phyloP scores from a whole-genome alignment of 1,140 invertebrate species.

The Theocolax elegans region DNA sequence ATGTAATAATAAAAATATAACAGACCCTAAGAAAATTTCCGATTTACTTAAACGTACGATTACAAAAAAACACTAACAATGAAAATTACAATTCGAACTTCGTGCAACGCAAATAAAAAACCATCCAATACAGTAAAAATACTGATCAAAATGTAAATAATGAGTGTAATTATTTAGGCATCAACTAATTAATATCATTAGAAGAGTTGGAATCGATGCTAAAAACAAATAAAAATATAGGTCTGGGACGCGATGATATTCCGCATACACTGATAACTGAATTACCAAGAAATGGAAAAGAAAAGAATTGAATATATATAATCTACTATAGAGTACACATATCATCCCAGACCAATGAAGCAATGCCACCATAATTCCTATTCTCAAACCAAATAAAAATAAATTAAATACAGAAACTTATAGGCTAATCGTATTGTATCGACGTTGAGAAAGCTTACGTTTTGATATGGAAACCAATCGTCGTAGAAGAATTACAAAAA shows the following conservation, averaged over 20 bases:
- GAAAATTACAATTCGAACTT: constrained; percentile 13
- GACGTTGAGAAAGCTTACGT: too few relatives aligned
- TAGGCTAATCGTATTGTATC: constrained; percentile 46
- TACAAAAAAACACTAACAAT: not conserved
- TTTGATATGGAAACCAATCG: too few relatives aligned
- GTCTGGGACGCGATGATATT: constrained; percentile 44
- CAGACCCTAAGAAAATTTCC: constrained; percentile 41
- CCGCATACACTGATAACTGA: constrained; percentile 47
- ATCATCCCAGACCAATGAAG: constrained; percentile 53
- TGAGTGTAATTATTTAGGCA: not conserved
- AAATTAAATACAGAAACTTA: not conserved
- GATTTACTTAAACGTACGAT: constrained; percentile 48
- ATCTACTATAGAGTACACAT: constrained; percentile 43
- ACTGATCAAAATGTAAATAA: not conserved
- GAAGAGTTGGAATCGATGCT: constrained; percentile 12
- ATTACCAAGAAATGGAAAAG: constrained; percentile 40
- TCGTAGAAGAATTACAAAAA: too few relatives aligned
- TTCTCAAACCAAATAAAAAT: constrained; percentile 55
- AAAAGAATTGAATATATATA: constrained; percentile 49
- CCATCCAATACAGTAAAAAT: not conserved
- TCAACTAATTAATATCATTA: constrained; percentile 2
- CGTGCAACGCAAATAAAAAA: constrained; percentile 38
- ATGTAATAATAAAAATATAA: not conserved
- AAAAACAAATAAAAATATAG: constrained; percentile 10
- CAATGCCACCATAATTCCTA: constrained; percentile 48